Conservation (phyloP, 2,888 invertebrate genomes). For the Nemotelus nigrinus region DNA sequence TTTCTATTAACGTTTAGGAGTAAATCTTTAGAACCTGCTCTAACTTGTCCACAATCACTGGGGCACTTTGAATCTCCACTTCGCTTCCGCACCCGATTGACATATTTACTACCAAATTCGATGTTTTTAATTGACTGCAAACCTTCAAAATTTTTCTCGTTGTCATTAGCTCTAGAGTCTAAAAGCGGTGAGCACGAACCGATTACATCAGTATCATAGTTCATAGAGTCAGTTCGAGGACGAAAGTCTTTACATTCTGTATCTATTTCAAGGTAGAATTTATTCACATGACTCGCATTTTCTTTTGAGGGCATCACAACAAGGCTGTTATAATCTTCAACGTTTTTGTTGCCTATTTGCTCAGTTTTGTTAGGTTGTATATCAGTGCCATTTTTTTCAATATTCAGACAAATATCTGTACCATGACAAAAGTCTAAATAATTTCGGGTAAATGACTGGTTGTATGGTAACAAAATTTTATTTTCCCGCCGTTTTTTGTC, state of each 20-base stretch:
- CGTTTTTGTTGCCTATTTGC: constrained; percentile 78
- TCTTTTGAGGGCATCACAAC: constrained; percentile 69
- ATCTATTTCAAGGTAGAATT: constrained; percentile 53
- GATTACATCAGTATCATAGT: constrained; percentile 75
- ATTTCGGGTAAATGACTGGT: constrained; percentile 75
- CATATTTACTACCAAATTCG: no score
- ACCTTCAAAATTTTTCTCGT: no score
- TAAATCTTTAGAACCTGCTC: constrained; percentile 77
- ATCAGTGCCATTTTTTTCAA: constrained; percentile 64
- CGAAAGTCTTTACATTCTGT: constrained; percentile 56
- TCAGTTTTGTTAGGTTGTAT: constrained; percentile 87
- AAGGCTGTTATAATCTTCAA: constrained; percentile 64
- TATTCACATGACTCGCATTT: constrained; percentile 58
- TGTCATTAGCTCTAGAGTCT: constrained; percentile 57
- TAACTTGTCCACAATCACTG: constrained; percentile 70
- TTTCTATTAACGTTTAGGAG: constrained; percentile 66
- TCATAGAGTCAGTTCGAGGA: constrained; percentile 65
- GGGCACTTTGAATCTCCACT: constrained; percentile 66
- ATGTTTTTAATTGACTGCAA: no score
- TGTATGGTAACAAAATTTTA: constrained; percentile 74
- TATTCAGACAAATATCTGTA: constrained; percentile 73
- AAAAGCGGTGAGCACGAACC: constrained; percentile 77
- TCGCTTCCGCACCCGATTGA: constrained; percentile 56
- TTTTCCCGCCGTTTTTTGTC: constrained; percentile 74
- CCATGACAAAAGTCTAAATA: constrained; percentile 65